Evolutionary conservation across 2,113 vertebrate genomes (phyloP), one percentile per base, ranked within the genome.

Genomic region (Leptocoma aspasia): DNA sequence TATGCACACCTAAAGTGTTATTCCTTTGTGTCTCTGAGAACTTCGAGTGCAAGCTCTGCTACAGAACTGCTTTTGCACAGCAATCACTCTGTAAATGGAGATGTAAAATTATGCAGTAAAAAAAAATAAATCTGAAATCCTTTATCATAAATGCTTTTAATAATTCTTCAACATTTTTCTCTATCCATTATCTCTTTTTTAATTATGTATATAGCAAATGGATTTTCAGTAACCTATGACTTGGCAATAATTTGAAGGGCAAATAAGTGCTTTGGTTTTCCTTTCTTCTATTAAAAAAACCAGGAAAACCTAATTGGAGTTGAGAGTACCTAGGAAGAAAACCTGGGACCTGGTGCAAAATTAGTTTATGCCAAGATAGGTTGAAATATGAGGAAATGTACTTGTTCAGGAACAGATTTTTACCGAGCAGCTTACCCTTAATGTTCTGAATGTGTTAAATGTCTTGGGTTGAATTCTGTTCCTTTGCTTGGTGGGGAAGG

Each of bases 1-100:
- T 72, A 12, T 88, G 9, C 61, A 79, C 83, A 57, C 91, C 92
- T 95, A 22, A 95, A 86, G 57, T 79, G 72, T 92, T 95, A 85
- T 45, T 95, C 52, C 28, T 89, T 91, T 95, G 65, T 94, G 59
- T 57, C 79, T 11, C 0, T 39, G 47, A 90, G 39, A 79, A 39
- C 45, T 87, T 75, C 1, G 18, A 84, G 42, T 16, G 9, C 68
- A 86, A 50, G 68, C 83, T 94, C 71, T 94, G 50, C 94, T 95
- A 53, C 16, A 4, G 71, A 93, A 37, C 59, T 72, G 82, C 41
- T 70, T 95, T 86, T 92, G 86, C 53, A 66, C 49, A 93, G 86
- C 94, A 92, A 86, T 87, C 66, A 17, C 64, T 79, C 37, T 15
- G 30, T 42, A 82, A 75, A 93, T 92, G 78, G 72, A 71, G 61